Conservation (phyloP, 2,797 vertebrate genomes). For the Rhynchotus rufescens region DNA sequence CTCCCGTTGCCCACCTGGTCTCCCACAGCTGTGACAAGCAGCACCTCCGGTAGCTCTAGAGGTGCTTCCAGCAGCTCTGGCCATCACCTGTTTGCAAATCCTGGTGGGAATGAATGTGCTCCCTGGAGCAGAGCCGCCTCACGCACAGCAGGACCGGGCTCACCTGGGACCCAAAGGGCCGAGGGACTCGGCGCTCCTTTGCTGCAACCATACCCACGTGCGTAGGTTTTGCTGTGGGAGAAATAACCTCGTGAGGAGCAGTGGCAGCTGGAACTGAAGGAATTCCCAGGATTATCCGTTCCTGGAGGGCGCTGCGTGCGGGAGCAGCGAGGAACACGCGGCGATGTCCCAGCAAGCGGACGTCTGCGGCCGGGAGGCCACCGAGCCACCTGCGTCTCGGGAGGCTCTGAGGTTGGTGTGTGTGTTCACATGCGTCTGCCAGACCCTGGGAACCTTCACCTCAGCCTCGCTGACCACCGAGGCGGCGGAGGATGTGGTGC, state of each 20-base stretch:
- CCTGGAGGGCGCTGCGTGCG: neutral
- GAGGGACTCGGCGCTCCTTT: fast-evolving
- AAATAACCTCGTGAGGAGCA: neutral
- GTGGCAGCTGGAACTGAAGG: fast-evolving
- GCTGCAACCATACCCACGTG: neutral
- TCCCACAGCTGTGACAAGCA: neutral
- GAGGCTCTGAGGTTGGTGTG: constrained; percentile 1
- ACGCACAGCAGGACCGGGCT: neutral
- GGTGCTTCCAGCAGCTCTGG: too few species aligned
- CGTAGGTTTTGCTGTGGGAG: neutral
- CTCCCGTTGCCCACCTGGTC: neutral
- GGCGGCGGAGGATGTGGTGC: neutral
- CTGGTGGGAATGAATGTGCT: neutral
- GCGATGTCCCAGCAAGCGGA: neutral
- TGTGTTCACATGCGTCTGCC: neutral
- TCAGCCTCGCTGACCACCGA: neutral
- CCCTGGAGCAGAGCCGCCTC: neutral
- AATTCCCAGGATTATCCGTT: neutral
- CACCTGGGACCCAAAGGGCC: neutral
- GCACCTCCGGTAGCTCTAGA: neutral
- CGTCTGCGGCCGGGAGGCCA: neutral
- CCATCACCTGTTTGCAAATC: too few species aligned
- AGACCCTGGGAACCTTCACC: neutral
- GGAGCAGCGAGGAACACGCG: neutral
- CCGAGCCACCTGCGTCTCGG: neutral